Evolutionary conservation across 2,888 invertebrate species (phyloP), one percentile per base, ranked within the genome.

Genomic region (Trichacis sp.): DNA sequence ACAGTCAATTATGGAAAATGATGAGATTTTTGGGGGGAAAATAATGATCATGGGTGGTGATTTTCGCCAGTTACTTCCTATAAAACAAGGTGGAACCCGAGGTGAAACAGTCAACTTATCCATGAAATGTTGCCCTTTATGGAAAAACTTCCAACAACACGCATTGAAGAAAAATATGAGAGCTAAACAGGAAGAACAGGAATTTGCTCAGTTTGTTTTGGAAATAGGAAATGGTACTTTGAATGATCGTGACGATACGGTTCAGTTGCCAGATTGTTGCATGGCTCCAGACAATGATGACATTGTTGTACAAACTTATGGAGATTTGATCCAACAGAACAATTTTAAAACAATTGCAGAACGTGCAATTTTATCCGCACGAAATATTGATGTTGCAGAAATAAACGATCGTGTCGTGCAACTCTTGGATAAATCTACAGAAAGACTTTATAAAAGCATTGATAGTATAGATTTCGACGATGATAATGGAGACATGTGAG

Each of bases 11-110:
- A 76, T 73, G 70, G 48, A 65, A 46, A 69, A 64, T 49, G 42
- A 70, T 52, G 12, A 30, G 24, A 60, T 64, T 30, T 74, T 76
- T 48, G 72, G 73, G 29, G 71, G 71, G 30, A 72, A 74, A 66
- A 52, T 71, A 9, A 20, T 73, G 18, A 46, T 68, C 19, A 50
- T 69, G 36, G 64, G 60, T 8, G 70, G 64, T 9, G 64, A 67
- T 59, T 69, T 69, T 43, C 18, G 50, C n/a, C 51, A 64, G 48
- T 29, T 61, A 43, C 58, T 66, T 17, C 62, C 59, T 17, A 59
- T 66, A 3, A 49, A 47, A 49, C 19, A 20, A 45, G 30, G 53
- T 18, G 57, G 57, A 45, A 69, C 51, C 9, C 62, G 57, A 46
- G 45, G 56, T 17, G 66, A 53, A 58, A 45, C 50, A 17, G 29